Percentiles rank a stretch among this genome's conserved stretches.
Evolutionary conservation across 2,888 invertebrate species (phyloP).

Genomic region (Cynaeus angustus): DNA sequence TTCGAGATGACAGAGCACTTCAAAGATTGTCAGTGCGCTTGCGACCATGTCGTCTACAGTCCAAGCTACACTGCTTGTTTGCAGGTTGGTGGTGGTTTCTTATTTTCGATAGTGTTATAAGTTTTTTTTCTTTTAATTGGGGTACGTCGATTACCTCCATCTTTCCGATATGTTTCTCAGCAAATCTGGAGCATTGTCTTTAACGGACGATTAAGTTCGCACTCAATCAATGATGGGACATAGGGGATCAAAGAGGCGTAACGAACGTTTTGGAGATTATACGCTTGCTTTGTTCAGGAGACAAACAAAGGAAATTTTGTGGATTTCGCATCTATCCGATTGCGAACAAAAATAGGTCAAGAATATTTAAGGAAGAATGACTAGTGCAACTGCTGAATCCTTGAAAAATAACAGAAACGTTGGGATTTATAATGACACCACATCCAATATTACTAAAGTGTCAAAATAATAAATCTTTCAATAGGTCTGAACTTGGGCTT

Average conservation of each 20-base stretch:
- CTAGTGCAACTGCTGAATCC: too few relatives aligned
- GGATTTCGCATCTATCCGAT: not conserved
- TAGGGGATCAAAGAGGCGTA: not conserved
- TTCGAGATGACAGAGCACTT: slow-evolving; percentile 68
- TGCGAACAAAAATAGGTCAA: too few relatives aligned
- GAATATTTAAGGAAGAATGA: too few relatives aligned
- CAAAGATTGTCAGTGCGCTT: slow-evolving; percentile 69
- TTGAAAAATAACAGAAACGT: too few relatives aligned
- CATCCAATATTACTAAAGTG: too few relatives aligned
- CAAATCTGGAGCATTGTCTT: slow-evolving; percentile 10
- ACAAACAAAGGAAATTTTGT: not conserved
- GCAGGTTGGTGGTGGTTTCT: slow-evolving; percentile 61
- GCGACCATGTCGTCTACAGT: slow-evolving; percentile 69
- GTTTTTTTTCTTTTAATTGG: not conserved
- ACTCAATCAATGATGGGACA: slow-evolving; percentile 11
- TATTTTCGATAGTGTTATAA: slow-evolving; percentile 50
- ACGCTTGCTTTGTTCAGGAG: not conserved
- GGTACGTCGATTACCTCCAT: too few relatives aligned
- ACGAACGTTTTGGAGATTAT: slow-evolving; percentile 2
- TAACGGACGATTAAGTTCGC: slow-evolving; percentile 14
- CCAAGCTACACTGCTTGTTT: slow-evolving; percentile 69
- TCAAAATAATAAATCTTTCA: too few relatives aligned
- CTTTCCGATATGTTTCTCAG: not conserved
- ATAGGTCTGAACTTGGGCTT: too few relatives aligned
- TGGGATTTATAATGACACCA: too few relatives aligned